Evolutionary conservation across 2,888 invertebrate species (phyloP).

Genomic region (Campoletis raptor): DNA sequence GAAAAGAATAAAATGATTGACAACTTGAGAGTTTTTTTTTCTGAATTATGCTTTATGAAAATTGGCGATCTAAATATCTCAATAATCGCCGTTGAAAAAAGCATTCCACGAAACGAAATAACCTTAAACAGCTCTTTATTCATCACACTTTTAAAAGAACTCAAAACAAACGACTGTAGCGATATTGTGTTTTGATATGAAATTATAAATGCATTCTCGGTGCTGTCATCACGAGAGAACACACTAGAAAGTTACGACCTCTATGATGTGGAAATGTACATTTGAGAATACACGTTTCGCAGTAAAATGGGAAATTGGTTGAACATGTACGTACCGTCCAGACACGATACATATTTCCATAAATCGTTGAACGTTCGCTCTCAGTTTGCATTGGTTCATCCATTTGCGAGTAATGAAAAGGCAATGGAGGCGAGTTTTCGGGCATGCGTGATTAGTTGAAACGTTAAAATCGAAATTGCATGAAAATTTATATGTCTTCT

Average conservation of each 20-base stretch:
- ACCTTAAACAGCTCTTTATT: neutral
- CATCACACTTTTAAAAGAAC: neutral
- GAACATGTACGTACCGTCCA: constrained; percentile 60
- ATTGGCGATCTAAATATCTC: no score
- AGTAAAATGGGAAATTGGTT: constrained; percentile 39
- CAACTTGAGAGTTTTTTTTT: no score
- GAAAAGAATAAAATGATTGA: no score
- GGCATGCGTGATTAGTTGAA: constrained; percentile 11
- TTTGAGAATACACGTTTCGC: neutral
- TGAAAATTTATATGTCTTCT: constrained; percentile 22
- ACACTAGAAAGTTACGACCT: neutral
- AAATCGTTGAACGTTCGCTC: constrained; percentile 44
- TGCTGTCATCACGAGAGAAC: neutral
- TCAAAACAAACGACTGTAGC: neutral
- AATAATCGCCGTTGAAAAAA: no score
- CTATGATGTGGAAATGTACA: neutral
- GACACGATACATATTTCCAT: constrained; percentile 57
- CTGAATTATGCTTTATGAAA: no score
- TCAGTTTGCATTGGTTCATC: neutral
- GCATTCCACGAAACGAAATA: no score
- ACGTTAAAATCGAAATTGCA: constrained; percentile 47
- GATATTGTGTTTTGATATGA: neutral
- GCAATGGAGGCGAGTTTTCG: neutral
- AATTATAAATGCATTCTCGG: constrained; percentile 24
- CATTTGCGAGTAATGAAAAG: neutral